Conservation (phyloP, 2,888 invertebrate genomes). For the Rhagonycha fulva region DNA sequence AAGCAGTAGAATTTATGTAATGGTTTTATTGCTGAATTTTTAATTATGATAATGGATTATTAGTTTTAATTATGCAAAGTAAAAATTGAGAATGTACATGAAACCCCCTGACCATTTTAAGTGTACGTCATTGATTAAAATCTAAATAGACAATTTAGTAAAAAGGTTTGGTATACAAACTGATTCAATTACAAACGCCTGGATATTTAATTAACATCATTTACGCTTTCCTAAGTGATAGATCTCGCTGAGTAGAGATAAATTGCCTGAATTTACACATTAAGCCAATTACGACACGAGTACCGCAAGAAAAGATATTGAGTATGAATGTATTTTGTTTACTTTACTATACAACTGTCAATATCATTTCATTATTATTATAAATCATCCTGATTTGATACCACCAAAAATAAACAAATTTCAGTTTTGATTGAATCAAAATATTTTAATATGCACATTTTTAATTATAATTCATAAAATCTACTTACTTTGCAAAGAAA, state of each 20-base stretch:
- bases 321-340: background rate
- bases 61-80: background rate
- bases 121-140: background rate
- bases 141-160: background rate
- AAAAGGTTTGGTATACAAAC: background rate
- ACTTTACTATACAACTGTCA: conserved; percentile 1
- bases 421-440: background rate
- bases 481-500: background rate
- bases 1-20: background rate
- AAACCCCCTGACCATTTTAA: background rate
- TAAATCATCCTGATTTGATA: background rate
- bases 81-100: background rate
- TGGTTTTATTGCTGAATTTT: background rate
- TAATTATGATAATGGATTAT: background rate
- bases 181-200: background rate
- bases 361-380: background rate
- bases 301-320: background rate
- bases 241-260: background rate
- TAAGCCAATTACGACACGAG: background rate
- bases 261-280: background rate
- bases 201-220: background rate
- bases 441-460: background rate
- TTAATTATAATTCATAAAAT: background rate
- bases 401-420: background rate
- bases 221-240: background rate